Evolutionary conservation across 2,797 vertebrate species (phyloP), one percentile per base, ranked within the genome.

Genomic region (Heliangelus exortis): DNA sequence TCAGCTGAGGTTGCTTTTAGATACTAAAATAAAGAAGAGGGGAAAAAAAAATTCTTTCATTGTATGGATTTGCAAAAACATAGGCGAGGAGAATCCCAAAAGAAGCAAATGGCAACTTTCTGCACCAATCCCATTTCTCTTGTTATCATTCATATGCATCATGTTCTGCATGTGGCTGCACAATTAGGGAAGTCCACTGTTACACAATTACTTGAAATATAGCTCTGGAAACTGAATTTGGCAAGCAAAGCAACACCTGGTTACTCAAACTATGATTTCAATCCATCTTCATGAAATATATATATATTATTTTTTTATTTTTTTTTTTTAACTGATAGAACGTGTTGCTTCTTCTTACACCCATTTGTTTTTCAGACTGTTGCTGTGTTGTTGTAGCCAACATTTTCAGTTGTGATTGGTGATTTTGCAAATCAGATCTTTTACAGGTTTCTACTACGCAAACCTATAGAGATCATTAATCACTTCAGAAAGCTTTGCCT

Each of bases 61-160:
- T 31, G 4, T 23, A 34, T 67, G 25, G 2, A 39, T 72, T 79
- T 78, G 34, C 78, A 6, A 72, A 94, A 72, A 41, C 41, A 29
- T 2, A 31, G 28, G 16, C 22, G 12, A 17, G 12, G 36, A 45
- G 47, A 51, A 11, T 71, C 39, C 16, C 11, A 21, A 0, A 8
- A 48, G 62, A 84, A 61, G 31, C 25, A 43, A 47, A 74, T 22
- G n/a, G 54, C 54, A 61, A 2, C 53, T n/a, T 33, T 41, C 72
- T 72, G 50, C 71, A 78, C 6, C 36, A 26, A 9, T 54, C 61
- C 43, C 13, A 1, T 43, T 21, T 5, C 33, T 47, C 39, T 53
- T 1, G 1, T n/a, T 55, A 13, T 14, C 15, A 4, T 0, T 1
- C 1, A 1, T 12, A 6, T 33, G 19, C 31, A 4, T 58, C 0